These are phyloP conservation scores for Dendrocincla tyrannina DNA, from an alignment of 2,797 vertebrate species.

Conservation along the genomic window DNA sequence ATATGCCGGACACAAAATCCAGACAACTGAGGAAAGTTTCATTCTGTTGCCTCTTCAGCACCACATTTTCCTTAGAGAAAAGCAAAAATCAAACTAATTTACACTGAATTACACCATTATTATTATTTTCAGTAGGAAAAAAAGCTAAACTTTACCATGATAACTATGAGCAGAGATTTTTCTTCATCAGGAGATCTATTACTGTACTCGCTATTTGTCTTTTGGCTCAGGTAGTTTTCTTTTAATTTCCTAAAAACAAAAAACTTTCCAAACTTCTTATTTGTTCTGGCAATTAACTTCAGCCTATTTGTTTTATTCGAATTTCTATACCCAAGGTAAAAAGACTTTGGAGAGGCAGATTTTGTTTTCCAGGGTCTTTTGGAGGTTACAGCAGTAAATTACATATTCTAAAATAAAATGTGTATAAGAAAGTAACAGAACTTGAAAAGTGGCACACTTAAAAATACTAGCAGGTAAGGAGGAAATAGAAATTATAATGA, in stretches of 20 bases:
- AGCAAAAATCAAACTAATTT: background rate
- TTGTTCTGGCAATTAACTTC: slow-evolving; percentile 26
- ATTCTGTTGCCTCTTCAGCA: background rate
- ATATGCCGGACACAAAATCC: background rate
- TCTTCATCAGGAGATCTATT: background rate
- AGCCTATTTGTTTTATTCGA: slow-evolving; percentile 25
- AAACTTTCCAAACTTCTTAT: slow-evolving; percentile 21
- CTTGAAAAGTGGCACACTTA: background rate
- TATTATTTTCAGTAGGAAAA: background rate
- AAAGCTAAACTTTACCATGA: background rate
- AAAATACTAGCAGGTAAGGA: background rate
- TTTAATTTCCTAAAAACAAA: background rate
- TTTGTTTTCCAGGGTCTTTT: slow-evolving; percentile 26
- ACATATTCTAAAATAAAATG: background rate
- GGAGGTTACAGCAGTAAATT: slow-evolving; percentile 44
- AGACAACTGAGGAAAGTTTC: background rate
- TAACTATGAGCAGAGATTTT: background rate
- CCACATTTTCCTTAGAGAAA: background rate
- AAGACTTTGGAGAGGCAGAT: background rate
- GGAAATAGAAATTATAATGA: background rate
- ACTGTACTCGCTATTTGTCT: background rate
- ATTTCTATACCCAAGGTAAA: slow-evolving; percentile 19
- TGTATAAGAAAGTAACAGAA: background rate
- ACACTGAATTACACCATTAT: background rate
- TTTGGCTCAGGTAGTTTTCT: slow-evolving; percentile 15